Evolutionary conservation across 37 sponge, comb jelly and placozoan genomes (phyloP).

Genomic region (Agelas oroides): DNA sequence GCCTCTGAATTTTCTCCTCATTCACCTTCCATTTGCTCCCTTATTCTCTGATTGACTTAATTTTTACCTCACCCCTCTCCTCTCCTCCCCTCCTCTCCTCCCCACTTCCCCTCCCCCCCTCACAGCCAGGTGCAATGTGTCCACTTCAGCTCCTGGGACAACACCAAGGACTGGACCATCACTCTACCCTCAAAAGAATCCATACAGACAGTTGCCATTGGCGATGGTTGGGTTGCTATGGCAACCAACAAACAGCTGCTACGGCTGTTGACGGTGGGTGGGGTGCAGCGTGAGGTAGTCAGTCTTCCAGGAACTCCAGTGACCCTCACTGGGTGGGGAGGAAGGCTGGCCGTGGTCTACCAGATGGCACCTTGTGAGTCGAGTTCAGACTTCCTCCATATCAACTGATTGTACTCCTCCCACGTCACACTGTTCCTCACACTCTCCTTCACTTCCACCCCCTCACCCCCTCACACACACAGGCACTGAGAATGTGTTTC

Average conservation of each 20-base stretch:
- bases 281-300: slow-evolving; percentile 71
- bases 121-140: slow-evolving; percentile 77
- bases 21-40: too few species aligned
- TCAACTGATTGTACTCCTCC: neutral
- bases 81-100: too few species aligned
- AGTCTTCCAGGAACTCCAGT: slow-evolving; percentile 68
- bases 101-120: neutral
- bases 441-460: neutral
- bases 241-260: slow-evolving; percentile 68
- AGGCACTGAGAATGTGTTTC: slow-evolving; percentile 58
- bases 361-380: slow-evolving; percentile 57
- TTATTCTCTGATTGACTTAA: neutral
- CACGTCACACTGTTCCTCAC: neutral
- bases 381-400: too few species aligned
- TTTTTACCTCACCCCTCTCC: neutral
- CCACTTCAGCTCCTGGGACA: slow-evolving; percentile 73
- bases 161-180: slow-evolving; percentile 70
- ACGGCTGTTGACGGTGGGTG: slow-evolving; percentile 73
- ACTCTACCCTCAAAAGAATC: slow-evolving; percentile 67
- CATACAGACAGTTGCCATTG: slow-evolving; percentile 38
- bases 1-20: too few species aligned
- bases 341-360: slow-evolving; percentile 64
- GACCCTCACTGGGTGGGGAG: slow-evolving; percentile 55
- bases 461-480: neutral
- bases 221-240: slow-evolving; percentile 79